These are phyloP conservation scores for Margarornis squamiger DNA, from an alignment of 2,797 vertebrate genomes.

Conservation along the genomic window DNA sequence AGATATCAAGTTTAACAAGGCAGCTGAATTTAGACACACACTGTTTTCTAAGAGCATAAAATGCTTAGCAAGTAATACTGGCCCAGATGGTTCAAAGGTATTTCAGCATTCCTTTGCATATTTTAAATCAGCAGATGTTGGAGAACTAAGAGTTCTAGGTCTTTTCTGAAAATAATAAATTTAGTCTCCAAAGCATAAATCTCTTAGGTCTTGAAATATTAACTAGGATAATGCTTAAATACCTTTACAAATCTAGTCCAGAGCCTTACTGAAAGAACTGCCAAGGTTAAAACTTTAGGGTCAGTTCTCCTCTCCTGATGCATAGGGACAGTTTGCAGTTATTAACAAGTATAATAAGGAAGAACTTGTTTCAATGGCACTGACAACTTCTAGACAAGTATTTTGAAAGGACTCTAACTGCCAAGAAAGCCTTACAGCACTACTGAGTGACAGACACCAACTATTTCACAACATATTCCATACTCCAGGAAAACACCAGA, in stretches of 20 bases:
- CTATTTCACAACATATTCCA: background rate
- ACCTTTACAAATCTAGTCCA: conserved; percentile 36
- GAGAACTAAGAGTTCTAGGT: background rate
- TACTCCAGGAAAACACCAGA: background rate
- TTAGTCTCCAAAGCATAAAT: background rate
- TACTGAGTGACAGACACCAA: background rate
- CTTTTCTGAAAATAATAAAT: conserved; percentile 25
- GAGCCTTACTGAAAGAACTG: conserved; percentile 17
- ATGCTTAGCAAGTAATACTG: conserved; percentile 20
- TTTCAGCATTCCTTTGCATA: conserved; percentile 36
- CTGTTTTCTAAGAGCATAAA: conserved; percentile 31
- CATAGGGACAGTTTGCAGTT: background rate
- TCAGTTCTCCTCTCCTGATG: conserved; percentile 49
- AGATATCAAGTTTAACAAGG: conserved; percentile 58
- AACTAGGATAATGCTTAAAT: conserved; percentile 38
- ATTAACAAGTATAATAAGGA: background rate
- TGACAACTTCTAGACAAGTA: background rate
- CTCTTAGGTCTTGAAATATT: background rate
- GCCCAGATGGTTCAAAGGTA: background rate
- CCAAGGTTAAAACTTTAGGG: conserved; percentile 10
- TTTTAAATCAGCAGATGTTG: background rate
- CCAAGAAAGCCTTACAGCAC: background rate
- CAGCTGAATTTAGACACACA: conserved; percentile 40
- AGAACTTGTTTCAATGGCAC: background rate
- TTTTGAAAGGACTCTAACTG: background rate